Evolutionary conservation across 2,797 vertebrate genomes (phyloP), one percentile per base, ranked within the genome.

Genomic region (Notolabrus celidotus): DNA sequence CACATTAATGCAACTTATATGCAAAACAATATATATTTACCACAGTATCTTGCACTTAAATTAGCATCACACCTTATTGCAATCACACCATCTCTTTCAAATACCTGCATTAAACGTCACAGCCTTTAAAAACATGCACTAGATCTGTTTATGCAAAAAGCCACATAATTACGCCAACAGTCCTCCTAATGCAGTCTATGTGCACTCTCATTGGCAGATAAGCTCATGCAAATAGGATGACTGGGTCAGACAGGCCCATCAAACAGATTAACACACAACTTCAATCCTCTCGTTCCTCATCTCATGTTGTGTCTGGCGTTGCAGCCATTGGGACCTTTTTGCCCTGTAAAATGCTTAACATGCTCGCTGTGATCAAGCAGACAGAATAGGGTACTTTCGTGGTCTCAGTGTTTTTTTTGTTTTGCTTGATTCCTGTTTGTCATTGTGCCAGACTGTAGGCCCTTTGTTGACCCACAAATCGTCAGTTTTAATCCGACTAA

Each of bases 201-300:
- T 65, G 76, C 71, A 77, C 82, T 83, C 88, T 91, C 84, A 84
- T 89, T 90, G 84, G 79, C 81, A 68, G 88, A 90, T 91, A 92
- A 92, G 73, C 88, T 73, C 78, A 79, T 88, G 59, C 71, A 92
- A 91, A 91, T 82, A 83, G 91, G 90, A 92, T 92, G 90, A 89
- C 87, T 74, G 77, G 82, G 86, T 78, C 77, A 83, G 84, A 86
- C 83, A 53, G 81, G 58, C 52, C 86, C 84, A 85, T 91, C 85
- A 87, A 80, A 85, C 80, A 87, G 90, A 92, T 91, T 92, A 92
- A 86, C 78, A 22, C 77, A 51, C 75, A 71, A 58, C 67, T 80
- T 62, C 76, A 82, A 81, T 81, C 88, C 85, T 51, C 76, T 77
- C 72, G 78, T 83, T 84, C 70, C 64, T 67, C 56, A 19, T 87